A percentile compares a stretch with the other conserved stretches of the same genome.
phyloP scores from a whole-genome alignment of 37 sponge, comb jelly and placozoan species.

The Aphrocallistes beatrix region DNA sequence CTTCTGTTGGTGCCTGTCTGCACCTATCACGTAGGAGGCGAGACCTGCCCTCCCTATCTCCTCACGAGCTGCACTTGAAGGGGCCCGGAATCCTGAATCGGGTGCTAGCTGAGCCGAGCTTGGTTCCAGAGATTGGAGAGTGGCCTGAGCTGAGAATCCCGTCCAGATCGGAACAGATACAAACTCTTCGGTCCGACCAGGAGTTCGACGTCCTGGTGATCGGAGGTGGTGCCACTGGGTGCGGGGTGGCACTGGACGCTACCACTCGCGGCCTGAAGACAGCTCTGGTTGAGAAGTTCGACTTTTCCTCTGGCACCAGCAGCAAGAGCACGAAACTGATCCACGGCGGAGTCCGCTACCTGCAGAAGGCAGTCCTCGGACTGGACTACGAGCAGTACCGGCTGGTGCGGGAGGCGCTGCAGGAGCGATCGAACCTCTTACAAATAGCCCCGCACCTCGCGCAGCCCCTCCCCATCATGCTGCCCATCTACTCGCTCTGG shows the following conservation, averaged over 20 bases:
- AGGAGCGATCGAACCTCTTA: constrained; percentile 81
- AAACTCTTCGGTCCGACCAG: constrained; percentile 32
- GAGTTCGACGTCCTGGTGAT: constrained; percentile 92
- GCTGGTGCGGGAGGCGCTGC: constrained; percentile 87
- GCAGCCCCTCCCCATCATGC: constrained; percentile 86
- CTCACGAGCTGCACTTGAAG: not conserved
- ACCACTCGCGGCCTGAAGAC: constrained; percentile 74
- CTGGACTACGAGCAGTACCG: constrained; percentile 84
- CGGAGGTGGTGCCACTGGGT: constrained; percentile 94
- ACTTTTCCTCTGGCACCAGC: constrained; percentile 94
- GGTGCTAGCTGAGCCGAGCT: not conserved
- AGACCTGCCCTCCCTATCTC: not conserved
- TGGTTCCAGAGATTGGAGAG: not conserved
- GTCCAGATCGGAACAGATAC: constrained; percentile 43
- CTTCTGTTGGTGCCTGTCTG: not conserved
- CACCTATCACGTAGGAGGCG: not conserved
- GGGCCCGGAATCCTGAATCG: not conserved
- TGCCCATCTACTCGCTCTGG: constrained; percentile 98
- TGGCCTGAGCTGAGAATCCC: not conserved
- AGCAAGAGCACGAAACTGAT: constrained; percentile 96
- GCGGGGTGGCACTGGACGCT: constrained; percentile 89
- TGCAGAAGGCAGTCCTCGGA: constrained; percentile 84
- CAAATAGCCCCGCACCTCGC: constrained; percentile 91
- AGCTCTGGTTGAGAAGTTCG: constrained; percentile 87
- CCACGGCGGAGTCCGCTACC: constrained; percentile 95